Base-by-base conservation (phyloP, 2,888 invertebrate genomes). In the Mycalesis mineus region DNA sequence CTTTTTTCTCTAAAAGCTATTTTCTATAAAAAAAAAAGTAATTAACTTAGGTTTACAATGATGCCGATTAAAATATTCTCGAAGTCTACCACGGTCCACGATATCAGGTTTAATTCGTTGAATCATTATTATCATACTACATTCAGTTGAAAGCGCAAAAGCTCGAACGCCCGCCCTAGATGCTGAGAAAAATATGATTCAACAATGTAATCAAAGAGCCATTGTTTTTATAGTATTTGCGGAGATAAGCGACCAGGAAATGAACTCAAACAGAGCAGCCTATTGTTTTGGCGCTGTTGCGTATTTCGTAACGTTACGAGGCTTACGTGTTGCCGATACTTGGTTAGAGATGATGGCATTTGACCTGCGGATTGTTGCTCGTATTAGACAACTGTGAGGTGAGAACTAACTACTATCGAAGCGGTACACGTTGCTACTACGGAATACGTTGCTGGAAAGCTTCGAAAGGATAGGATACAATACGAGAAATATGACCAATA, bases 161-260 rank as follows among this genome's bases (percentile, higher is more conserved):
- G n/a, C 13, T n/a, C 57, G 63, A 68, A 65, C 65, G 60, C 65
- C 31, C 49, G 65, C 55, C 63, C 65, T 64, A 72, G 70, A 73
- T 73, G 65, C 71, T 73, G 73, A 69, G 71, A 70, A 60, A 54
- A 44, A 57, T 50, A 69, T 73, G 72, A 68, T 65, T 69, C 68
- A 78, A 82, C 79, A 80, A 78, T 79, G 73, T 73, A 65, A 65
- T 78, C 75, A 77, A 74, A 74, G 70, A 66, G 57, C 73, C 80
- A 78, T 84, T 84, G 83, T 85, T 77, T 79, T 77, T 57, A 52
- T 76, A 75, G 71, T 47, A 70, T 70, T 72, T 78, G 68, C 68
- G 72, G 75, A 72, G 77, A 82, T 77, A 78, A 77, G 73, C 73
- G 67, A 75, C 68, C 74, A 79, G 84, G 84, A 84, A 84, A 74